Conservation (phyloP, 2,888 invertebrate species). For the Drosophila emarginata region DNA sequence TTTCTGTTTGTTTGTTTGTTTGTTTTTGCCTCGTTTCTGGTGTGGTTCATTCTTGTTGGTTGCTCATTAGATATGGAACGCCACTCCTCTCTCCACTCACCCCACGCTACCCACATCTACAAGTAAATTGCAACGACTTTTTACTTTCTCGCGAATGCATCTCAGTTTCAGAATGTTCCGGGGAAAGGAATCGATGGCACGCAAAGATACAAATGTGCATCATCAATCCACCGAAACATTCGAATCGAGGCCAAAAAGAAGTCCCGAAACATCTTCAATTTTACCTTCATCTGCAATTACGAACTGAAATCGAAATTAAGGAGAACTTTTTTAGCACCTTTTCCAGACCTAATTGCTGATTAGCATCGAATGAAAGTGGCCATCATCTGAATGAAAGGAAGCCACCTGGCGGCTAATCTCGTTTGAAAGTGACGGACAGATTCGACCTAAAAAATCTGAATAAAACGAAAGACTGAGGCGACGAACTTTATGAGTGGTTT, state of each 20-base stretch:
- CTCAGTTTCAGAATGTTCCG: conserved; percentile 37
- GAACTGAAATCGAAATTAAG: conserved; percentile 6
- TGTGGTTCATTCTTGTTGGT: conserved; percentile 23
- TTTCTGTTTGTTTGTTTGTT: conserved; percentile 26
- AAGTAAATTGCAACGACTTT: background rate
- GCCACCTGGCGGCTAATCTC: conserved; percentile 33
- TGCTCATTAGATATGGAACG: conserved; percentile 54
- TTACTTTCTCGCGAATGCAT: conserved; percentile 63
- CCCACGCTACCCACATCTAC: background rate
- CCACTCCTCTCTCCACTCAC: background rate
- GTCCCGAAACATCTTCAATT: conserved; percentile 23
- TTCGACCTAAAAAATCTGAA: conserved; percentile 45
- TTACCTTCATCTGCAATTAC: conserved; percentile 8
- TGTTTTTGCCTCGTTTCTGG: conserved; percentile 21
- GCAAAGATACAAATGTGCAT: conserved; percentile 38
- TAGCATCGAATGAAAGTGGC: conserved; percentile 54
- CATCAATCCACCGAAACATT: conserved; percentile 30
- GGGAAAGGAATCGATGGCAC: conserved; percentile 49
- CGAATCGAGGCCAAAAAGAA: conserved; percentile 4
- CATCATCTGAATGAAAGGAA: conserved; percentile 25
- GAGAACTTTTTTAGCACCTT: conserved; percentile 35
- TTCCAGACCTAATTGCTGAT: conserved; percentile 57
- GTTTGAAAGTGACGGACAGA: conserved; percentile 27
- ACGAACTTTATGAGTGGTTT: conserved; percentile 42
- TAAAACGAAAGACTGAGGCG: conserved; percentile 37